Conservation (phyloP, 2,113 vertebrate genomes). For the Gobiocypris rarus region DNA sequence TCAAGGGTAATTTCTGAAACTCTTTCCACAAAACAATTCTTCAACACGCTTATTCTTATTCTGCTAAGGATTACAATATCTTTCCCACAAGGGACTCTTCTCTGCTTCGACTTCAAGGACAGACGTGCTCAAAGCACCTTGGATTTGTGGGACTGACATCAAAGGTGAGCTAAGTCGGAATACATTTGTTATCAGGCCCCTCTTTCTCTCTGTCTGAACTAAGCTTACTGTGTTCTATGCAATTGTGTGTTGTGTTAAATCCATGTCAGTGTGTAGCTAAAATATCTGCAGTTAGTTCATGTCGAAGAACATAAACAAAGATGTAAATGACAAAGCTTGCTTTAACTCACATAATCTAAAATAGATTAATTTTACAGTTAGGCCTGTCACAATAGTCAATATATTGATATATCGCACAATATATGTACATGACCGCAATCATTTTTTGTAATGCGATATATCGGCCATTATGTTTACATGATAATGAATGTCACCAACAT, state of each 20-base stretch:
- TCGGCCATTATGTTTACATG: too few relatives aligned
- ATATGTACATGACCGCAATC: too few relatives aligned
- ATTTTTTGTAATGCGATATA: too few relatives aligned
- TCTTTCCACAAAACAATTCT: conserved; percentile 14
- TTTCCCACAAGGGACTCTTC: conserved; percentile 60
- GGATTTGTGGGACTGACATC: conserved; percentile 69
- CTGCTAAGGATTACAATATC: conserved; percentile 62
- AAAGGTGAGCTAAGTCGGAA: conserved; percentile 66
- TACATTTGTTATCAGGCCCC: conserved; percentile 62
- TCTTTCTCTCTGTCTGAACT: conserved; percentile 12
- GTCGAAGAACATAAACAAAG: conserved; percentile 9
- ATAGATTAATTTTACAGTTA: neutral
- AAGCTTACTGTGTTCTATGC: conserved; percentile 16
- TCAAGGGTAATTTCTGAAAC: conserved; percentile 22
- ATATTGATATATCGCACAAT: too few relatives aligned
- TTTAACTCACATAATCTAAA: neutral
- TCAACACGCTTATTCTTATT: conserved; percentile 15
- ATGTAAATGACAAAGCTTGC: too few relatives aligned
- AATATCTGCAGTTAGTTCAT: conserved; percentile 20
- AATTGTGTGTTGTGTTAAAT: conserved; percentile 30
- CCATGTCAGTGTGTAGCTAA: neutral
- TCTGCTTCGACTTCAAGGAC: conserved; percentile 69
- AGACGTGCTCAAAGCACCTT: conserved; percentile 63
- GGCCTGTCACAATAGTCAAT: too few relatives aligned
- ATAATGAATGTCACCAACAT: too few relatives aligned